These are phyloP conservation scores for Amphimallon solstitiale DNA, from an alignment of 2,888 invertebrate genomes.

Conservation along the genomic window DNA sequence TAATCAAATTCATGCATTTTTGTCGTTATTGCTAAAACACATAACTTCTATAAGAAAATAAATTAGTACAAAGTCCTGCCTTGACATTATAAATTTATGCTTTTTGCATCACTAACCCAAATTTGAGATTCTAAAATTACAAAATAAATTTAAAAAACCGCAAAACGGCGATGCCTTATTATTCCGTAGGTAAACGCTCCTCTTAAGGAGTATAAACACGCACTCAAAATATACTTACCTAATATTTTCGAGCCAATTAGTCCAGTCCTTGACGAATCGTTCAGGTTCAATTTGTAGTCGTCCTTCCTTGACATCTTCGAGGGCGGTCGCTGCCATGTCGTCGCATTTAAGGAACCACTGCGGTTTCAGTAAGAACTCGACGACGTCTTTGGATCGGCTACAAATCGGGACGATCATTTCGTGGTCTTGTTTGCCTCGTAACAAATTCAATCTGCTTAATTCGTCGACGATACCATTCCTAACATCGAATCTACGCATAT, in stretches of 20 bases:
- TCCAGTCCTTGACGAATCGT: constrained; percentile 92
- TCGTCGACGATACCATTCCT: constrained; percentile 82
- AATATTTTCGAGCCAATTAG: constrained; percentile 95
- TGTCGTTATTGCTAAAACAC: too few relatives aligned
- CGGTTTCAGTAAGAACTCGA: constrained; percentile 94
- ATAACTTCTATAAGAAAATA: too few relatives aligned
- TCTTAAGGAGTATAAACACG: too few relatives aligned
- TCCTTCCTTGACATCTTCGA: constrained; percentile 81
- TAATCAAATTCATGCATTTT: too few relatives aligned
- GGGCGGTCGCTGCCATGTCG: constrained; percentile 89
- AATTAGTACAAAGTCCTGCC: too few relatives aligned
- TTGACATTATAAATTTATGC: too few relatives aligned
- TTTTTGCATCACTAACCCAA: too few relatives aligned
- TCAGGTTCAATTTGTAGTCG: constrained; percentile 87
- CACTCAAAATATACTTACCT: too few relatives aligned
- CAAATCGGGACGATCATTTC: constrained; percentile 97
- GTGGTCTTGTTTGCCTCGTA: constrained; percentile 74
- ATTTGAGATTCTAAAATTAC: too few relatives aligned
- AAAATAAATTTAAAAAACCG: too few relatives aligned
- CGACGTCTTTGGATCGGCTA: constrained; percentile 96
- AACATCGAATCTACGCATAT: constrained; percentile 92
- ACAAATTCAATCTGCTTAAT: constrained; percentile 72
- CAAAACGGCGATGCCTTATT: too few relatives aligned
- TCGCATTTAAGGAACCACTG: constrained; percentile 97
- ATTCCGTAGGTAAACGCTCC: too few relatives aligned